These are phyloP conservation scores for Drosophila pruinosa DNA, from an alignment of 1,140 invertebrate species.

Conservation along the genomic window DNA sequence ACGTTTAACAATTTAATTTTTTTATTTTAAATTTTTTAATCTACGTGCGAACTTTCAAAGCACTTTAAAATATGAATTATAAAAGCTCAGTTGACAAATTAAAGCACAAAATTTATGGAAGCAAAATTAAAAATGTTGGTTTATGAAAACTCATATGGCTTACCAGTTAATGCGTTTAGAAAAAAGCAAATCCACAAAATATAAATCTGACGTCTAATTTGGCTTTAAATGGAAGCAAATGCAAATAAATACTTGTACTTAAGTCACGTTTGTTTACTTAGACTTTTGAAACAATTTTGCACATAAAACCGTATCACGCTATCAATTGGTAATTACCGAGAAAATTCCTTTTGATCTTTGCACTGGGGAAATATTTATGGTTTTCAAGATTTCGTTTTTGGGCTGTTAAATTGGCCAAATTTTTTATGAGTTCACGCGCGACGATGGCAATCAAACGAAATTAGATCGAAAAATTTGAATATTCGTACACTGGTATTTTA, in stretches of 20 bases:
- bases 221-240: conserved; percentile 16
- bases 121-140: neutral
- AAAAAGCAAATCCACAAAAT: conserved; percentile 21
- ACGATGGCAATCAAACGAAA: conserved; percentile 42
- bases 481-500: conserved; percentile 21
- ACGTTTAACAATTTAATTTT: too few relatives aligned
- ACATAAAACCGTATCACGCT: conserved; percentile 62
- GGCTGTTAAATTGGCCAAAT: conserved; percentile 29
- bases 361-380: conserved; percentile 61
- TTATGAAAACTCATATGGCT: neutral
- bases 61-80: too few relatives aligned
- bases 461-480: conserved; percentile 28
- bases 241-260: neutral
- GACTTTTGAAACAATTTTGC: conserved; percentile 22
- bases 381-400: conserved; percentile 46
- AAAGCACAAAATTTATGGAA: neutral
- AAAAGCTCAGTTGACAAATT: too few relatives aligned
- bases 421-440: conserved; percentile 52
- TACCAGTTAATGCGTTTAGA: conserved; percentile 3
- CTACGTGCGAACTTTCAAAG: too few relatives aligned
- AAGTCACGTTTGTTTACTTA: conserved; percentile 12
- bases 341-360: conserved; percentile 54
- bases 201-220: conserved; percentile 4
- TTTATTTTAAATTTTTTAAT: neutral
- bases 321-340: conserved; percentile 59